phyloP scores from a whole-genome alignment of 2,888 invertebrate genomes.

The Cheilosia soror region DNA sequence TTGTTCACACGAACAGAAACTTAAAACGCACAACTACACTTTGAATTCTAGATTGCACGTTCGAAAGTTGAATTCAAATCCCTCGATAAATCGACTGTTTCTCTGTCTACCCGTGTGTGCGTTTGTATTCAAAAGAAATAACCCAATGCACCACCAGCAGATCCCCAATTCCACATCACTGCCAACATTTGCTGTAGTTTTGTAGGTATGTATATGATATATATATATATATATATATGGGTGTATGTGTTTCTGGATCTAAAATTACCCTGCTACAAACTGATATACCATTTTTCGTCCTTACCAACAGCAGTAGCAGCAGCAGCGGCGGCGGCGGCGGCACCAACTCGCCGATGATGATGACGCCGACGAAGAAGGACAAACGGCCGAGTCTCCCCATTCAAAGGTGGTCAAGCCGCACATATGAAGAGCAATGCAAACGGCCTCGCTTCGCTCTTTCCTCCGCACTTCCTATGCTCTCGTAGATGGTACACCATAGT shows the following conservation, averaged over 20 bases:
- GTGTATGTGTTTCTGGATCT: slow-evolving; percentile 64
- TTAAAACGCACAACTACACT: slow-evolving; percentile 42
- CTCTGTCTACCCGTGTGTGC: slow-evolving; percentile 35
- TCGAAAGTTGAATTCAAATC: slow-evolving; percentile 69
- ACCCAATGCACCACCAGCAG: slow-evolving; percentile 58
- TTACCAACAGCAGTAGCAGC: slow-evolving; percentile 56
- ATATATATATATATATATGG: slow-evolving; percentile 6
- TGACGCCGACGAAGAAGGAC: slow-evolving; percentile 70
- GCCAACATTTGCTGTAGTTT: slow-evolving; percentile 7
- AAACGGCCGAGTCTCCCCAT: slow-evolving; percentile 68
- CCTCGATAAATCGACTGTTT: slow-evolving; percentile 65
- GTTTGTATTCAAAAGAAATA: slow-evolving; percentile 66
- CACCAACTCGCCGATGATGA: slow-evolving; percentile 66
- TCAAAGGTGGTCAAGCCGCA: slow-evolving; percentile 75
- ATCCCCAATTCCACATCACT: background rate
- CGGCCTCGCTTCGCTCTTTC: slow-evolving; percentile 61
- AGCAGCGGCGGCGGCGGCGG: slow-evolving; percentile 26
- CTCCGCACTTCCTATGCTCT: slow-evolving; percentile 52
- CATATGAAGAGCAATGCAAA: slow-evolving; percentile 75
- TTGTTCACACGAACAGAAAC: slow-evolving; percentile 51
- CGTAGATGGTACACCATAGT: slow-evolving; percentile 72
- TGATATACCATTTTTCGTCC: slow-evolving; percentile 74
- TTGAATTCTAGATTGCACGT: slow-evolving; percentile 35
- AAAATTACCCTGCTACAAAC: slow-evolving; percentile 71
- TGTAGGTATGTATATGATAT: background rate